These are phyloP conservation scores for Columba guinea DNA, from an alignment of 2,797 vertebrate genomes.

Conservation along the genomic window DNA sequence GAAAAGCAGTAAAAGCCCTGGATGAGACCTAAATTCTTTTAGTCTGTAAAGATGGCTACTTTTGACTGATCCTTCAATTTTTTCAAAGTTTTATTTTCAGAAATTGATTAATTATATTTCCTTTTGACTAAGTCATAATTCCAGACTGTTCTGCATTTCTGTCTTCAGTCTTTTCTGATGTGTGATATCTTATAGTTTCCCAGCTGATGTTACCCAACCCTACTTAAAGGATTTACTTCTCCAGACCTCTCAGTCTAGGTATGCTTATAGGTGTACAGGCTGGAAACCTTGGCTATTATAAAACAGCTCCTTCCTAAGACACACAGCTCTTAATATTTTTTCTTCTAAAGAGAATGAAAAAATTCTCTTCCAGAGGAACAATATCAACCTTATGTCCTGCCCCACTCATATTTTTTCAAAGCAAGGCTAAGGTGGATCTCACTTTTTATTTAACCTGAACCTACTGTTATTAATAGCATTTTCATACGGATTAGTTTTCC, in stretches of 20 bases:
- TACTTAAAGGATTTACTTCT: not conserved
- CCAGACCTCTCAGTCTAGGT: not conserved
- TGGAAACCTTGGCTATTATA: not conserved
- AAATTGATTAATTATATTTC: not conserved
- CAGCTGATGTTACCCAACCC: not conserved
- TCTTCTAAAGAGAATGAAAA: not conserved
- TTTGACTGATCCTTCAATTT: not conserved
- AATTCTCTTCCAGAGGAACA: not conserved
- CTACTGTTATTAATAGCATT: not conserved
- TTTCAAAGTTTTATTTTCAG: fast-evolving
- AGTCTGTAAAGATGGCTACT: not conserved
- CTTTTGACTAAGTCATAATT: not conserved
- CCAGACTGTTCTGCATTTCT: not conserved
- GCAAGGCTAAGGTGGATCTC: conserved; percentile 1
- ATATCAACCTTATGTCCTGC: not conserved
- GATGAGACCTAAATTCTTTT: not conserved
- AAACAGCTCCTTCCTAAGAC: not conserved
- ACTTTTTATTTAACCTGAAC: not conserved
- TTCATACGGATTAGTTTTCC: not conserved
- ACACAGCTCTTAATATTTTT: not conserved
- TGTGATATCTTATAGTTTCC: not conserved
- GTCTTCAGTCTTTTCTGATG: not conserved
- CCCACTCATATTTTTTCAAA: not conserved
- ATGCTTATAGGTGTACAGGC: not conserved
- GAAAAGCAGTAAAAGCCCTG: not conserved